A percentile compares a stretch with the other conserved stretches of the same genome.
phyloP scores from a whole-genome alignment of 2,888 invertebrate species.

The Drosophila emarginata region DNA sequence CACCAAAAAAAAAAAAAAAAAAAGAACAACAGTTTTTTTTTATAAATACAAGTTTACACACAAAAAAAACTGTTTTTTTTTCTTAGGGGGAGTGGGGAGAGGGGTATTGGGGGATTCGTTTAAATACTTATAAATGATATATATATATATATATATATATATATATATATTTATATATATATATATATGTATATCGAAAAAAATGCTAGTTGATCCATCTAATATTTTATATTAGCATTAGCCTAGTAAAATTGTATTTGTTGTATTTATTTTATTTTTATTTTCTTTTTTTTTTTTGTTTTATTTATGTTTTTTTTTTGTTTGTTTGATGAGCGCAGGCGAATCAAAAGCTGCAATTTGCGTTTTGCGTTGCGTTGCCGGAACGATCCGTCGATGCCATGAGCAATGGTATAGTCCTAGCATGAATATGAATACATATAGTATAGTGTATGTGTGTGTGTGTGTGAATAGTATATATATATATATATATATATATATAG shows the following conservation, averaged over 20 bases:
- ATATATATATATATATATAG: background rate
- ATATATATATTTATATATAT: constrained; percentile 21
- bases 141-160: constrained; percentile 35
- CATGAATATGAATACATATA: constrained; percentile 20
- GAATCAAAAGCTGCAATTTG: constrained; percentile 29
- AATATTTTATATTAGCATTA: constrained; percentile 73
- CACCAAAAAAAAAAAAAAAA: no score
- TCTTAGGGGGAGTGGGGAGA: background rate
- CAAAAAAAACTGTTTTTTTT: constrained; percentile 27
- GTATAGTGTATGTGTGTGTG: background rate
- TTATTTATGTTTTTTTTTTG: constrained; percentile 22
- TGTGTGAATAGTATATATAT: no score
- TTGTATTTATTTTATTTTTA: constrained; percentile 24
- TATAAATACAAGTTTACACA: constrained; percentile 66
- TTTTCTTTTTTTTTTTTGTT: constrained; percentile 20
- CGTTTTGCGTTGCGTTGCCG: constrained; percentile 11
- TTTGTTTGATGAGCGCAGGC: constrained; percentile 37
- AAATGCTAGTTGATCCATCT: constrained; percentile 74
- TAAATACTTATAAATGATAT: constrained; percentile 4
- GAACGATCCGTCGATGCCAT: constrained; percentile 32
- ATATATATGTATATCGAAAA: constrained; percentile 52
- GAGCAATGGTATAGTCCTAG: constrained; percentile 61
- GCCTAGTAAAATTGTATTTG: constrained; percentile 56
- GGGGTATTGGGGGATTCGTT: background rate
- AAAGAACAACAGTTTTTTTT: constrained; percentile 55